phyloP scores from a whole-genome alignment of 2,797 vertebrate genomes.

The Eurystomus glaucurus region DNA sequence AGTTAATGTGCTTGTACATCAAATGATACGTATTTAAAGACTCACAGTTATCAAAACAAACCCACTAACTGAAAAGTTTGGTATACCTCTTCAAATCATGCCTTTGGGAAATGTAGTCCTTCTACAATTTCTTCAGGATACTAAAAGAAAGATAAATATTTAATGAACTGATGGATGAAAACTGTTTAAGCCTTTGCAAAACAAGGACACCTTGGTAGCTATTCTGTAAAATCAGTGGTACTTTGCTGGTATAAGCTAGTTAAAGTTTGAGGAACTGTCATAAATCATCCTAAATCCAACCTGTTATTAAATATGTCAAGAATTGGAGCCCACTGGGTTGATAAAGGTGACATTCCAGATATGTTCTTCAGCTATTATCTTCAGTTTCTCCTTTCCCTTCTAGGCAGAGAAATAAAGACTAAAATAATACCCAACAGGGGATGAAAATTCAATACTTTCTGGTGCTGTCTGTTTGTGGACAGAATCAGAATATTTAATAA shows the following conservation, averaged over 20 bases:
- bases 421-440: background rate
- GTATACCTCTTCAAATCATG: background rate
- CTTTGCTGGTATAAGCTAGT: background rate
- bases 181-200: background rate
- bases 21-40: background rate
- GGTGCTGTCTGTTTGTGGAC: background rate
- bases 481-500: background rate
- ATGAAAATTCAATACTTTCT: background rate
- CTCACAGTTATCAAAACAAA: background rate
- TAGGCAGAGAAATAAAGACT: background rate
- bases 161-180: background rate
- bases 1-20: background rate
- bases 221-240: conserved; percentile 13
- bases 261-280: background rate
- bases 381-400: background rate
- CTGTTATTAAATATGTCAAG: conserved; percentile 36
- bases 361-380: background rate
- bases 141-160: background rate
- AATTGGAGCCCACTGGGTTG: background rate
- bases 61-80: background rate
- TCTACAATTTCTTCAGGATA: background rate
- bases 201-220: conserved; percentile 1
- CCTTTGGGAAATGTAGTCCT: background rate
- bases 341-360: conserved; percentile 4
- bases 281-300: conserved; percentile 52